Percentiles rank a stretch among this genome's conserved stretches.
These are phyloP conservation scores for Sternotherus odoratus DNA, from an alignment of 2,797 vertebrate species.

Conservation along the genomic window DNA sequence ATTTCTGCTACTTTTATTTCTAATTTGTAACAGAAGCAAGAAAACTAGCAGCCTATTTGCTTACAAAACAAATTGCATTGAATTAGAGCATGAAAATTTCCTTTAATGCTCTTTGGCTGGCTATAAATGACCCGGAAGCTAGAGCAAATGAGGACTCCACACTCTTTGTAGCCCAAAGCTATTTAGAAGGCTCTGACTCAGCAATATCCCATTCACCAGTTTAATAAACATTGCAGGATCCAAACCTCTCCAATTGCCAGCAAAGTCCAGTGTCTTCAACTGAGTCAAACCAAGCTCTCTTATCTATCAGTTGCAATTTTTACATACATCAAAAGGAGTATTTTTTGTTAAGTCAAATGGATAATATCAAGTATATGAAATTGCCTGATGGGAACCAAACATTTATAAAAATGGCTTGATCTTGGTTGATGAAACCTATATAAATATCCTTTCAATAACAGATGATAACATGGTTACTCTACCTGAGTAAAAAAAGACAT, in stretches of 20 bases:
- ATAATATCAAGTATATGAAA: background rate
- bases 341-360: background rate
- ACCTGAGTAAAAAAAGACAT: background rate
- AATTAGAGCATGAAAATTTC: constrained; percentile 28
- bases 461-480: background rate
- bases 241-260: background rate
- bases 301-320: background rate
- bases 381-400: background rate
- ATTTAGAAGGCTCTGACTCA: background rate
- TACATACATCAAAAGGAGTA: background rate
- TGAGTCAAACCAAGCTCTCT: background rate
- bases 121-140: background rate
- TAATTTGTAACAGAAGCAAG: background rate
- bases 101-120: background rate
- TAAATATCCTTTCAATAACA: background rate
- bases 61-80: constrained; percentile 44
- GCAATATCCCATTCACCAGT: constrained; percentile 10
- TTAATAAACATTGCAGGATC: constrained; percentile 38
- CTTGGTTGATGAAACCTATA: background rate
- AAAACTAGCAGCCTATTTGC: background rate
- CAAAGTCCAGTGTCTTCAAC: constrained; percentile 7
- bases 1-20: background rate
- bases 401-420: background rate
- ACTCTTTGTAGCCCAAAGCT: background rate
- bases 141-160: background rate